Percentiles rank a stretch among this genome's conserved stretches.
Conservation (phyloP, 1,140 invertebrate genomes). For the Oscheius sp. region DNA sequence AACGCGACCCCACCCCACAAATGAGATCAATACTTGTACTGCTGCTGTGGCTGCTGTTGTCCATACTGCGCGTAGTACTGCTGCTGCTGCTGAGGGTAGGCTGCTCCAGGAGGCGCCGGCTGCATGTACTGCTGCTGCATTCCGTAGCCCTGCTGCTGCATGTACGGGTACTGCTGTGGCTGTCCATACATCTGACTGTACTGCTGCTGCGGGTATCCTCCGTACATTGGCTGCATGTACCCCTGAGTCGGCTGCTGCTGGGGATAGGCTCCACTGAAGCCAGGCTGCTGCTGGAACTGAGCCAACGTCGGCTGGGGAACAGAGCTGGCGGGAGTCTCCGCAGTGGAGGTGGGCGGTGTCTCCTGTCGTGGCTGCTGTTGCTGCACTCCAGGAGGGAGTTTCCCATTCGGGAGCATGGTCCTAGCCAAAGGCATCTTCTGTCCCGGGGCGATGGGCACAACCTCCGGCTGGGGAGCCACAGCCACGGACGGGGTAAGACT, state of each 20-base stretch:
- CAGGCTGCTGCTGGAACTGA: neutral
- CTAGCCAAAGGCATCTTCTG: neutral
- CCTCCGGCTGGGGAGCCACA: neutral
- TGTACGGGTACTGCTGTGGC: neutral
- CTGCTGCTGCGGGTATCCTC: neutral
- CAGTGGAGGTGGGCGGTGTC: neutral
- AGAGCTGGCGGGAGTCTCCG: neutral
- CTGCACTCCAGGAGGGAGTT: neutral
- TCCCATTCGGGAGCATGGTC: neutral
- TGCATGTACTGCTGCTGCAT: neutral
- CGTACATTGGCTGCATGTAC: too few relatives aligned
- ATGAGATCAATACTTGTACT: slow-evolving; percentile 4
- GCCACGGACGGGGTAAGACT: neutral
- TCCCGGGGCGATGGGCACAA: neutral
- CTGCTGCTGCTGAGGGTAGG: neutral
- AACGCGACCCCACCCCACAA: too few relatives aligned
- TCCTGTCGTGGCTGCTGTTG: neutral
- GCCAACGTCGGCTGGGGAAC: neutral
- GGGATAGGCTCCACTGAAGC: neutral
- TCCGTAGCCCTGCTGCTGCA: neutral
- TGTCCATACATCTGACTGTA: neutral
- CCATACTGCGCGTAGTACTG: too few relatives aligned
- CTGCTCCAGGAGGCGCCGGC: neutral
- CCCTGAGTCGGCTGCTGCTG: neutral
- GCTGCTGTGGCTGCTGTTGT: too few relatives aligned